Evolutionary conservation across 2,797 vertebrate species (phyloP), one percentile per base, ranked within the genome.

Genomic region (Antrozous pallidus): DNA sequence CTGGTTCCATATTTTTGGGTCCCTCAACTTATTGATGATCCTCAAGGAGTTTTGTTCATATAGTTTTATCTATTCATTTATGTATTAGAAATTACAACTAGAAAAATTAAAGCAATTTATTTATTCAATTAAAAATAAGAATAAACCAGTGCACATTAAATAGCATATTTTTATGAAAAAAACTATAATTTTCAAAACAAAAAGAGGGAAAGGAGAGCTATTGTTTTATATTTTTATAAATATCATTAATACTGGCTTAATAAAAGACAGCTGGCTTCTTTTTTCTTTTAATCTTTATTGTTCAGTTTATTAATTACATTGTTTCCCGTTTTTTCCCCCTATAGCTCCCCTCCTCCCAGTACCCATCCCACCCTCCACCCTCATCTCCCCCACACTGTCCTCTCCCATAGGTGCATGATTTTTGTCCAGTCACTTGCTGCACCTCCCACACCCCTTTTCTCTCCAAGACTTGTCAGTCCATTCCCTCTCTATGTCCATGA

Each of bases 101-200:
- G 82, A 63, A 80, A 51, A 51, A 51, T 33, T 45, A 40, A 81
- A 86, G 33, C 22, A 51, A 36, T 80, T 79, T 78, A 33, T 70
- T 89, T 70, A 71, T 28, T 47, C n/a, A 78, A 33, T 86, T 67
- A 75, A 88, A 93, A 82, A 63, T 61, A 69, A 88, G n/a, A 83
- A 0, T 45, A 51, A 63, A 31, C 45, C 8, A 56, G n/a, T 71
- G 33, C 71, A 63, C 71, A 84, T 88, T 77, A 82, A 88, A 88
- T 83, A 83, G 16, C 45, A 54, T 45, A 61, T 78, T 92, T 91
- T 88, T 63, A 61, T 92, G 14, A 47, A 70, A 70, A 47, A 40
- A 75, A 4, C n/a, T 24, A 9, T 65, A 22, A 49, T 71, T 77
- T 51, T 65, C 40, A 69, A 70, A 93, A 77, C 4, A 70, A 71